Conservation (phyloP, 2,113 vertebrate genomes). For the Micronycteris hirsuta region DNA sequence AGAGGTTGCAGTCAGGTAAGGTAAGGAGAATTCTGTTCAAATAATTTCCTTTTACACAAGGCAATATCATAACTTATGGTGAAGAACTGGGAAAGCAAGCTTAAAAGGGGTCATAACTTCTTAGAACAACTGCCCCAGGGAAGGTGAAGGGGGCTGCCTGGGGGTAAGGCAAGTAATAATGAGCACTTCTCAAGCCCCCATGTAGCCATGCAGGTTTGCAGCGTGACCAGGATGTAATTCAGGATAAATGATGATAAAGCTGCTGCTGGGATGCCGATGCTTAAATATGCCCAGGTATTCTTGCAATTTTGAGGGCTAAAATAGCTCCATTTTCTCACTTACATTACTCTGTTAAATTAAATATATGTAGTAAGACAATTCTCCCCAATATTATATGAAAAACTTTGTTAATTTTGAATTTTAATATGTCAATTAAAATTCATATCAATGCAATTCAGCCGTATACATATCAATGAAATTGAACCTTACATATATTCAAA, state of each 20-base stretch:
- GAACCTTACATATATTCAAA: no score
- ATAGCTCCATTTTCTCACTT: neutral
- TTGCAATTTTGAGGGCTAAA: neutral
- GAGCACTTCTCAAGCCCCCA: neutral
- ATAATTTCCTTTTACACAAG: neutral
- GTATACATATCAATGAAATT: neutral
- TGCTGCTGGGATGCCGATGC: neutral
- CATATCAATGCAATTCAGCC: neutral
- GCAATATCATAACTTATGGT: neutral
- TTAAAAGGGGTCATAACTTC: neutral
- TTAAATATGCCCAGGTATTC: neutral
- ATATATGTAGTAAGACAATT: neutral
- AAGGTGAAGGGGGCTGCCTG: neutral
- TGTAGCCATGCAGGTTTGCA: neutral
- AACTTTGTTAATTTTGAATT: neutral
- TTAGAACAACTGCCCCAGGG: neutral
- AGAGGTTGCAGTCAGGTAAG: neutral
- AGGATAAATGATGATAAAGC: neutral
- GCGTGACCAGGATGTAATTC: neutral
- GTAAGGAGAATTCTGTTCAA: slow-evolving; percentile 7
- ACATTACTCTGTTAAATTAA: neutral
- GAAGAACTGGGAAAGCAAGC: neutral
- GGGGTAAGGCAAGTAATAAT: neutral
- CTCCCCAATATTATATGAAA: neutral
- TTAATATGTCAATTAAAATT: neutral